phyloP scores from a whole-genome alignment of 1,140 invertebrate species.

The Alviniconcha marisindica region DNA sequence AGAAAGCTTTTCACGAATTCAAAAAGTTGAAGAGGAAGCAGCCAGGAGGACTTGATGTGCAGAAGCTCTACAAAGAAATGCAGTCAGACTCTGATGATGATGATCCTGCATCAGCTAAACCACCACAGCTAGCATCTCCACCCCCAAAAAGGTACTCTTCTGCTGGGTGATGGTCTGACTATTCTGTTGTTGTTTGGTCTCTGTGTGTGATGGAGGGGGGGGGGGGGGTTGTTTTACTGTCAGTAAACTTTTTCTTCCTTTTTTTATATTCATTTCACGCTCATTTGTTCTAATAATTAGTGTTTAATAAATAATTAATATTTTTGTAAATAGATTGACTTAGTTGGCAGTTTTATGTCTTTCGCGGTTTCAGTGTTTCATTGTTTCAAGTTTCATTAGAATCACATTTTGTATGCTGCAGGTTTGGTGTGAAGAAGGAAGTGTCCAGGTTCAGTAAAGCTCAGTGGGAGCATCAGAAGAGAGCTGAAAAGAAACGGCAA shows the following conservation, averaged over 20 bases:
- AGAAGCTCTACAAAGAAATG: conserved; percentile 14
- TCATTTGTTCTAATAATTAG: background rate
- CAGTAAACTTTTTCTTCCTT: background rate
- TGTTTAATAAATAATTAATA: background rate
- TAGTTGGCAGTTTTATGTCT: background rate
- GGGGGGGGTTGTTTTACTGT: too few relatives aligned
- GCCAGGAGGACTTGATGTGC: background rate
- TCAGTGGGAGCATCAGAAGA: conserved; percentile 30
- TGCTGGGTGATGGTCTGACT: too few relatives aligned
- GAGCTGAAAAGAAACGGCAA: conserved; percentile 6
- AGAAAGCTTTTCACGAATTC: conserved; percentile 16
- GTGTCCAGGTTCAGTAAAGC: conserved; percentile 21
- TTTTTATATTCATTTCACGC: background rate
- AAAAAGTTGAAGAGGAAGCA: conserved; percentile 24
- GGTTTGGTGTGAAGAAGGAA: conserved; percentile 5
- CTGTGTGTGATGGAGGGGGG: too few relatives aligned
- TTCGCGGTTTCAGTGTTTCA: too few relatives aligned
- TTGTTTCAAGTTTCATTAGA: too few relatives aligned
- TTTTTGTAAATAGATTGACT: background rate
- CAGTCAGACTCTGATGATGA: background rate
- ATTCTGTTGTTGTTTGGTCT: too few relatives aligned
- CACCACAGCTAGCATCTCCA: background rate
- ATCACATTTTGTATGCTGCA: too few relatives aligned
- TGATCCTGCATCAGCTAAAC: background rate
- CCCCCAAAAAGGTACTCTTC: too few relatives aligned